Evolutionary conservation across 2,113 vertebrate species (phyloP), one percentile per base, ranked within the genome.

Genomic region (Dipodomys spectabilis): DNA sequence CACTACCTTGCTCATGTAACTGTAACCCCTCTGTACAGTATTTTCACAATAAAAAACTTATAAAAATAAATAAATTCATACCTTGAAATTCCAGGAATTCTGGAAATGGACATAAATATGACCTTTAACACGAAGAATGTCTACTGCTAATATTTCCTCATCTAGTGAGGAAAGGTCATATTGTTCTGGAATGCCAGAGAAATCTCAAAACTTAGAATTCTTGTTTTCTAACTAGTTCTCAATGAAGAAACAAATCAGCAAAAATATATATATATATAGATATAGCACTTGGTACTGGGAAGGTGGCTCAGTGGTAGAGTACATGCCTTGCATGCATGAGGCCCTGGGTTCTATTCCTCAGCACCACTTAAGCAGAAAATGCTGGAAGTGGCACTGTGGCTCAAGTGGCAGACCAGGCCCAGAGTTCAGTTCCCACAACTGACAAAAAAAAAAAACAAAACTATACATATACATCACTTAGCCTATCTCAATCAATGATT

Each of bases 151-250:
- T 39, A 68, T 77, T 81, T 91, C 44, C 15, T 69, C 68, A 69
- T 79, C 86, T 93, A 82, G 35, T 30, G 84, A 65, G 27, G 39
- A 95, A 82, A 84, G 79, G 49, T 32, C 64, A 89, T 72, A 57
- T 81, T 94, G 10, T 94, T 77, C 64, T 69, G 57, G 57, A 84
- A 91, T 95, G 68, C 23, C 39, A 67, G 6, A n/a, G 39, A 28
- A 35, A 12, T 19, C 9, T 75, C 87, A 22, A 82, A 27, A 22
- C 88, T 25, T 15, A 10, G 57, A 68, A 44, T 68, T 82, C 44
- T 85, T 11, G 57, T 86, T 88, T 45, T 49, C 22, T 9, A 67
- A 44, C 9, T 25, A 30, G 23, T 53, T 94, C 25, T 32, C 68
- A 71, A 57, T 10, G 44, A 2, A 39, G 9, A 49, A 81, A 68